Evolutionary conservation across 1,140 invertebrate genomes (phyloP).

Genomic region (Calliphora vicina): DNA sequence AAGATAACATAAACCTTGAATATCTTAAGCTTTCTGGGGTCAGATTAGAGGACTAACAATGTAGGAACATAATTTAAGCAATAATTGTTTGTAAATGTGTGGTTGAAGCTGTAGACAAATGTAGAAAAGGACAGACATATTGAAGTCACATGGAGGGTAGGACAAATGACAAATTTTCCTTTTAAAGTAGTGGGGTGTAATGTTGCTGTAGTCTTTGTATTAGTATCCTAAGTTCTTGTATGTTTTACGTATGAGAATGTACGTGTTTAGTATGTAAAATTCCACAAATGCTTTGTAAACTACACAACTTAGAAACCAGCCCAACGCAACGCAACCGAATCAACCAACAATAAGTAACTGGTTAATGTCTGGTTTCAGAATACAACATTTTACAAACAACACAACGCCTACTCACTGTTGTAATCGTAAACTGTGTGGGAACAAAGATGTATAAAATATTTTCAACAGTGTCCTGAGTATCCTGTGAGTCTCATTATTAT

Average conservation of each 20-base stretch:
- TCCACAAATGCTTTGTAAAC: conserved; percentile 8
- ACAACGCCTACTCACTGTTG: background rate
- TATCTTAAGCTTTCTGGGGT: background rate
- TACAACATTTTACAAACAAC: background rate
- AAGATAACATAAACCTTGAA: background rate
- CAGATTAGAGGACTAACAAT: background rate
- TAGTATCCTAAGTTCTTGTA: too few species aligned
- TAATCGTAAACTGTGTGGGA: background rate
- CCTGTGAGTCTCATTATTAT: background rate
- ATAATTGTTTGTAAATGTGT: background rate
- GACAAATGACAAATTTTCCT: background rate
- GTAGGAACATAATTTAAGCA: background rate
- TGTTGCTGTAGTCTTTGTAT: background rate
- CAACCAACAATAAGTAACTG: conserved; percentile 29
- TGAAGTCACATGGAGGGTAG: background rate
- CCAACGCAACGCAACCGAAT: background rate
- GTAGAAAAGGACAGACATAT: background rate
- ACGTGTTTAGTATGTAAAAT: conserved; percentile 31
- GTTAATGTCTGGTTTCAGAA: conserved; percentile 16
- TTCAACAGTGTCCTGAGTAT: background rate
- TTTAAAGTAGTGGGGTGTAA: background rate
- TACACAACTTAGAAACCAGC: background rate
- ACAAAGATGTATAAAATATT: conserved; percentile 12
- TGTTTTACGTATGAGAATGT: background rate
- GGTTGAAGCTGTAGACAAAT: background rate